phyloP scores from a whole-genome alignment of 2,113 vertebrate genomes.

The Colaptes auratus region DNA sequence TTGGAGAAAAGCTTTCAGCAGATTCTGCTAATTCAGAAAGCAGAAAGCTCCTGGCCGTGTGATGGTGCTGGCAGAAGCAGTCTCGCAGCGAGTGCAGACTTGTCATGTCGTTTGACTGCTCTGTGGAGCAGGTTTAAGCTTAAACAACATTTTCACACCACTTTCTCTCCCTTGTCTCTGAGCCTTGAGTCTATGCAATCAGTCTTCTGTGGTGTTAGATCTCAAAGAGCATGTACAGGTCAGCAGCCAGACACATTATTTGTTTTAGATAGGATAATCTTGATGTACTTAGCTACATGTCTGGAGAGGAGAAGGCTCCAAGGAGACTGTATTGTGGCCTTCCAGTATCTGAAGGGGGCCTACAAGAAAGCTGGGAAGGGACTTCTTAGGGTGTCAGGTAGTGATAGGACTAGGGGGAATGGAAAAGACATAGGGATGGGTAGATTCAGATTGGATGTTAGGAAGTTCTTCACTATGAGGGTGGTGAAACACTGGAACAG shows the following conservation, averaged over 20 bases:
- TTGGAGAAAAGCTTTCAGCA: not conserved
- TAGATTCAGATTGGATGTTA: no score
- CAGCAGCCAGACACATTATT: not conserved
- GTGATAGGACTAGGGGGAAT: no score
- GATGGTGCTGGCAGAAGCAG: not conserved
- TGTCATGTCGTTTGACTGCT: not conserved
- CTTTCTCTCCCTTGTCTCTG: not conserved
- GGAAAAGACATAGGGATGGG: no score
- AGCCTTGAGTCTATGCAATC: not conserved
- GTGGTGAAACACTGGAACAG: no score
- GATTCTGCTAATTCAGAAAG: not conserved
- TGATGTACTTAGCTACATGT: not conserved
- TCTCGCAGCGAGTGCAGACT: not conserved
- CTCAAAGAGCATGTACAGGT: not conserved
- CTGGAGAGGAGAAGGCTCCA: no score
- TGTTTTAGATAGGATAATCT: not conserved
- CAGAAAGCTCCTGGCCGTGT: not conserved
- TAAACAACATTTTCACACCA: not conserved
- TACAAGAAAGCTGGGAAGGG: no score
- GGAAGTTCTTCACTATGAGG: no score
- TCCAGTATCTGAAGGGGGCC: no score
- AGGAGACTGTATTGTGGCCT: no score
- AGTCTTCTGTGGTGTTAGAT: not conserved
- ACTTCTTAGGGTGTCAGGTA: no score
- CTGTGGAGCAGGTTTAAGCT: conserved; percentile 15